These are phyloP conservation scores for Athetis lepigone DNA, from an alignment of 2,888 invertebrate genomes.

Conservation along the genomic window DNA sequence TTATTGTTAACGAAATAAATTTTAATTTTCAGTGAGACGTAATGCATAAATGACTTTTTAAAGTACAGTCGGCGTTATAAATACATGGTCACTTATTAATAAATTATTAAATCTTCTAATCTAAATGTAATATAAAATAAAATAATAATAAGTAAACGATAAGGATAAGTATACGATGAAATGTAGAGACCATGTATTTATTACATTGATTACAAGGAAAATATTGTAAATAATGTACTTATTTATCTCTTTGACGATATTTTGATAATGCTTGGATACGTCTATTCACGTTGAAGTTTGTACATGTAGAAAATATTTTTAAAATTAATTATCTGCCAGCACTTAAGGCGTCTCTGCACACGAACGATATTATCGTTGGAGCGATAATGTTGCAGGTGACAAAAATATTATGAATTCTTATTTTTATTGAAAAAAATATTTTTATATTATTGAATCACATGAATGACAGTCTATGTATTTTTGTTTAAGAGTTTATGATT, in stretches of 20 bases:
- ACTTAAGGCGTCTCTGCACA: no score
- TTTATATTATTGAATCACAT: no score
- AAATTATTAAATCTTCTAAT: slow-evolving; percentile 19
- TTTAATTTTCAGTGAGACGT: slow-evolving; percentile 34
- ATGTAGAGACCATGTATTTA: slow-evolving; percentile 34
- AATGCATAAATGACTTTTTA: slow-evolving; percentile 12
- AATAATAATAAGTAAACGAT: slow-evolving; percentile 19
- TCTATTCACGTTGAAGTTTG: slow-evolving; percentile 26
- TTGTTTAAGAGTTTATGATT: no score
- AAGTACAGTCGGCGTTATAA: slow-evolving; percentile 47
- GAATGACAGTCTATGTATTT: no score
- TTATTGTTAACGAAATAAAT: slow-evolving; percentile 9
- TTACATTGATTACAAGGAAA: slow-evolving; percentile 14
- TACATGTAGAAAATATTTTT: slow-evolving; percentile 25
- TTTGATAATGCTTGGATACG: slow-evolving; percentile 19
- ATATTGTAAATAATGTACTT: not conserved
- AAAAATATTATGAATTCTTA: no score
- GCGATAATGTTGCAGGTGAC: no score
- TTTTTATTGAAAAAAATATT: no score
- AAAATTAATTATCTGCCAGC: slow-evolving; percentile 17
- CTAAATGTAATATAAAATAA: slow-evolving; percentile 34
- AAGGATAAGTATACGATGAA: slow-evolving; percentile 55
- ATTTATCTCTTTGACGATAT: slow-evolving; percentile 17
- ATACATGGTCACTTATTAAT: slow-evolving; percentile 31
- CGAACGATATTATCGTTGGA: no score